Evolutionary conservation across 1,140 invertebrate genomes (phyloP).

Genomic region (Akabosia matsudoensis): DNA sequence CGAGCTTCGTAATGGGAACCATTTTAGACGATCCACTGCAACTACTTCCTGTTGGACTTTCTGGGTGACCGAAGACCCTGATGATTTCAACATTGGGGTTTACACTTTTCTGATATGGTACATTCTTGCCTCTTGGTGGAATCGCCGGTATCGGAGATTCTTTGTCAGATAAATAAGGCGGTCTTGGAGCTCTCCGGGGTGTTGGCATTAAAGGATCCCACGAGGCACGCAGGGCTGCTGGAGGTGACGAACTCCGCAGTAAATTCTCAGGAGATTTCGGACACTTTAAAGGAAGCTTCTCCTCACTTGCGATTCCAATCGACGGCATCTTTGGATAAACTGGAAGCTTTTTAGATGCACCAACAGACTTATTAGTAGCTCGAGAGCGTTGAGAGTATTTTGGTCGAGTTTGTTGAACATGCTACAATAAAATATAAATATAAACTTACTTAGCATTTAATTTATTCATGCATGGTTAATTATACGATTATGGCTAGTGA

Average conservation of each 20-base stretch:
- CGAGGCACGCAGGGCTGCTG: slow-evolving; percentile 34
- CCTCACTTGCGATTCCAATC: slow-evolving; percentile 7
- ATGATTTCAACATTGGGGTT: slow-evolving; percentile 33
- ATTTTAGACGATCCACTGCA: slow-evolving; percentile 13
- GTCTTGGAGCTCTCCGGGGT: slow-evolving; percentile 37
- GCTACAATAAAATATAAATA: background rate
- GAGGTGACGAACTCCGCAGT: slow-evolving; percentile 16
- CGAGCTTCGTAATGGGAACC: background rate
- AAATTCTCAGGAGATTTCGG: slow-evolving; percentile 30
- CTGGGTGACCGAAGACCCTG: slow-evolving; percentile 35
- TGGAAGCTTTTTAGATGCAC: slow-evolving; percentile 30
- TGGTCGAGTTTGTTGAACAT: slow-evolving; percentile 54
- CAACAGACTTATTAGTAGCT: slow-evolving; percentile 38
- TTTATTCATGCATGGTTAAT: background rate
- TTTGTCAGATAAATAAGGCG: slow-evolving; percentile 42
- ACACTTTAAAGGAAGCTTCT: slow-evolving; percentile 15
- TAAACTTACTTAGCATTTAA: background rate
- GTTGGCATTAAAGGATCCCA: slow-evolving; percentile 45
- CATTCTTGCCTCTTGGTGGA: slow-evolving; percentile 27
- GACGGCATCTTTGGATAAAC: slow-evolving; percentile 29
- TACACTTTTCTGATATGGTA: background rate
- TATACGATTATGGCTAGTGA: slow-evolving; percentile 48
- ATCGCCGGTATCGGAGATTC: slow-evolving; percentile 36
- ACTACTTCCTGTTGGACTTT: slow-evolving; percentile 23
- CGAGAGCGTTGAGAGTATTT: slow-evolving; percentile 63